Evolutionary conservation across 2,888 invertebrate species (phyloP), one percentile per base, ranked within the genome.

Genomic region (Troides aeacus): DNA sequence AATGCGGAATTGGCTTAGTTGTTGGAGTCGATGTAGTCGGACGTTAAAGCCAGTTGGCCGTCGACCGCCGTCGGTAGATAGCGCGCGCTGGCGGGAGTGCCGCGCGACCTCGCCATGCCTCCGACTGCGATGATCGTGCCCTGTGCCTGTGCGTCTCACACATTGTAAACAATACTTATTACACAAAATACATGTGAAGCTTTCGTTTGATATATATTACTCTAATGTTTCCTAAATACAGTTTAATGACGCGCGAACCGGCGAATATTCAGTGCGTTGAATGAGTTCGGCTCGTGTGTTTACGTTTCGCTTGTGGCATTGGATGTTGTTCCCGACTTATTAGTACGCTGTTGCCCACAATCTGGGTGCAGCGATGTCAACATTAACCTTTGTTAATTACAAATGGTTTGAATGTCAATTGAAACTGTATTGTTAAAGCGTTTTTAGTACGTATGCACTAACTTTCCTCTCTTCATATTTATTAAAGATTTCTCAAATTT

Each of bases 121-220:
- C 92, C 92, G 77, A 92, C 92, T 74, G 89, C 92, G 78, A 92
- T 91, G 89, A 88, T 92, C 83, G 92, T 92, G 84, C 91, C 89
- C 83, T 92, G 92, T 92, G 86, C 89, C 83, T 92, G 92, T 92
- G 86, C 89, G 92, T 92, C 81, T 80, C 73, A 72, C 76, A 75
- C 70, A 71, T 76, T 77, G 76, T 82, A 79, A 80, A 77, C 76
- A 77, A 74, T 74, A 69, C 73, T 75, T 72, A 58, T 59, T 71
- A 67, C 65, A 66, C 23, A 59, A 60, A 53, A 56, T 42, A 46
- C 42, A 56, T 39, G 10, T 53, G n/a, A 53, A 53, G n/a, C 18
- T 53, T 53, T 53, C 1, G 6, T 53, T 7, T 53, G n/a, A 53
- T n/a, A 58, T 3, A 23, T 24, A 58, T 58, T 15, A 15, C 8